Evolutionary conservation across 2,113 vertebrate genomes (phyloP), one percentile per base, ranked within the genome.

Genomic region (Heloderma charlesbogerti): DNA sequence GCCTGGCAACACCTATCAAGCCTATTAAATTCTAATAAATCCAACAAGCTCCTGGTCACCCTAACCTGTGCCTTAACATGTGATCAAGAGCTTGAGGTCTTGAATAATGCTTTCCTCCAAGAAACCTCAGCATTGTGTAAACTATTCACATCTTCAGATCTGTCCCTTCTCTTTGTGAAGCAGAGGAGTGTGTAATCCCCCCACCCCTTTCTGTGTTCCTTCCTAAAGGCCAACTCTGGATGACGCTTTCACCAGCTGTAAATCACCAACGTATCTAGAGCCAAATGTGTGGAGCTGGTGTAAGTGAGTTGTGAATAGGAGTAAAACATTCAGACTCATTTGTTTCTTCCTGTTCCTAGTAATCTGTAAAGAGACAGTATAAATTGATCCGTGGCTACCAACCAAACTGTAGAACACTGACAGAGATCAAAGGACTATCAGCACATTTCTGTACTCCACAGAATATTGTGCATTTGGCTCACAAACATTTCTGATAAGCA

Each of bases 371-470:
- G 79, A 89, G 69, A 94, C 90, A 84, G 90, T 78, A 78, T 90
- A 78, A 94, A 89, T 92, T 89, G 94, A 94, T 92, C 93, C 87
- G 95, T 97, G 95, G 96, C 96, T 95, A 83, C 90, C 93, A 89
- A 96, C 93, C 96, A 96, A 84, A 25, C 86, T 88, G 88, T 90
- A 94, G 86, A 94, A 94, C 93, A 92, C 0, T 84, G 84, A 95
- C 71, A 51, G 51, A 91, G 95, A 96, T 96, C 96, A 97, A 96
- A 96, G 92, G 87, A 95, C 88, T 92, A 92, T 92, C 84, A 93
- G 87, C 66, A 93, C 89, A 94, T 87, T 91, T 90, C 91, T 88
- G 37, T 94, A 89, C 89, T 95, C 95, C 86, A 88, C 92, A 95
- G 86, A 88, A 83, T 93, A 94, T 82, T 92, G 66, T 93, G 40